Evolutionary conservation across 2,888 invertebrate genomes (phyloP), one percentile per base, ranked within the genome.

Genomic region (Drosophila atroscutellata): DNA sequence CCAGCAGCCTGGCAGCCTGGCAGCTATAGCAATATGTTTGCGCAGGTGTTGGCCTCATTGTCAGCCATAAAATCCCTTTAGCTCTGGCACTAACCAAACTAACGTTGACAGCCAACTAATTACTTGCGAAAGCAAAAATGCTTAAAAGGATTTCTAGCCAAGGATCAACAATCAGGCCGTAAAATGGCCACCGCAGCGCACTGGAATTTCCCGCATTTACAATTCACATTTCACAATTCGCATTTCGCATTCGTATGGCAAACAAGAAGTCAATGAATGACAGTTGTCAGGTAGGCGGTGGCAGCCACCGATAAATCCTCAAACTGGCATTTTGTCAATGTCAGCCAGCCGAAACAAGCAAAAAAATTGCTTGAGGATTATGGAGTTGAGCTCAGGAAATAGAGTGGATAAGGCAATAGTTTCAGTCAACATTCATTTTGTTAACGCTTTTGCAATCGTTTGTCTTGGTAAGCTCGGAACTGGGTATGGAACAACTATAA

Each of bases 71-170:
- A 80, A 80, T 81, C 83, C 77, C 71, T 77, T 77, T 81, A 75
- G 78, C 70, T 56, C 49, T 67, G 57, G 66, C 75, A 80, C 73
- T 80, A 28, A 77, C 77, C 81, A 80, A 80, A 26, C 49, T 26
- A 20, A 77, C 68, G 89, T 74, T 86, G 86, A 86, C 86, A 88
- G 88, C 75, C 82, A 84, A 86, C 86, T 86, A 86, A 86, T 86
- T 86, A 86, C 82, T 76, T 73, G 84, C 62, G 67, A 75, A 56
- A 56, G 81, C 81, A 75, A 77, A 75, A 45, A 45, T 70, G 77
- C 73, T 15, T 75, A 77, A 78, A 78, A 62, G 82, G 86, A 86
- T 86, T 84, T 78, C 58, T 11, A 45, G 71, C 26, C 55, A 47
- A 30, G 63, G 59, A 76, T 81, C 83, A 80, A 68, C 81, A 61